These are phyloP conservation scores for Acanthosoma haemorrhoidale DNA, from an alignment of 2,888 invertebrate species.

Conservation along the genomic window DNA sequence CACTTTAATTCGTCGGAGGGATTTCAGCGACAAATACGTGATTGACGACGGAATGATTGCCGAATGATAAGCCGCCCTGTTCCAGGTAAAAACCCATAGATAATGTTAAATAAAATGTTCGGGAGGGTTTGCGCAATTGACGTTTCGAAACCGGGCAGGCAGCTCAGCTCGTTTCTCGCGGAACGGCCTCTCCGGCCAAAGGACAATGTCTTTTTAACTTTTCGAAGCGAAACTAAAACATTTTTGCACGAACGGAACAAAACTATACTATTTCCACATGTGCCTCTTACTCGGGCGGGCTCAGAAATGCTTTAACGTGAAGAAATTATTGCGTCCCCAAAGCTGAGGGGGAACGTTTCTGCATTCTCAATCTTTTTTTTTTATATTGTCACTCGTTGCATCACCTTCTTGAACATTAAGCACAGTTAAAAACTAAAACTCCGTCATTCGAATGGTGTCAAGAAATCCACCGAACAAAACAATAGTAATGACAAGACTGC, in stretches of 20 bases:
- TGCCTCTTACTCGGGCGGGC: background rate
- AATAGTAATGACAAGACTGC: too few species aligned
- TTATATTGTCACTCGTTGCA: too few species aligned
- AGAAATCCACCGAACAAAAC: too few species aligned
- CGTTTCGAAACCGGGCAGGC: background rate
- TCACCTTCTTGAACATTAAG: too few species aligned
- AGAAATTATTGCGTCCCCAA: background rate
- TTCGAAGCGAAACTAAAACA: constrained; percentile 23
- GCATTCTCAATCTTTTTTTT: too few species aligned
- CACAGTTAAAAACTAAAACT: too few species aligned
- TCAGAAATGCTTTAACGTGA: background rate
- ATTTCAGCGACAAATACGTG: background rate
- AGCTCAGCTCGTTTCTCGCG: background rate
- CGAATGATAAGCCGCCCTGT: too few species aligned
- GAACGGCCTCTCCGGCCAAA: background rate
- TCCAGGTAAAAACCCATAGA: background rate
- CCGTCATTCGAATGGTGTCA: too few species aligned
- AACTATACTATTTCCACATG: constrained; percentile 18
- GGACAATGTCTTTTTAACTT: constrained; percentile 13
- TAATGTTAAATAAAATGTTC: constrained; percentile 5
- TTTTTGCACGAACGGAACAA: background rate
- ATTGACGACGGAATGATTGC: background rate
- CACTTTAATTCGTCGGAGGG: background rate
- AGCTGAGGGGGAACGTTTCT: background rate
- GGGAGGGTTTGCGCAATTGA: background rate